Percentiles rank a stretch among this genome's conserved stretches.
These are phyloP conservation scores for Ceyx cyanopectus DNA, from an alignment of 2,113 vertebrate genomes.

Conservation along the genomic window DNA sequence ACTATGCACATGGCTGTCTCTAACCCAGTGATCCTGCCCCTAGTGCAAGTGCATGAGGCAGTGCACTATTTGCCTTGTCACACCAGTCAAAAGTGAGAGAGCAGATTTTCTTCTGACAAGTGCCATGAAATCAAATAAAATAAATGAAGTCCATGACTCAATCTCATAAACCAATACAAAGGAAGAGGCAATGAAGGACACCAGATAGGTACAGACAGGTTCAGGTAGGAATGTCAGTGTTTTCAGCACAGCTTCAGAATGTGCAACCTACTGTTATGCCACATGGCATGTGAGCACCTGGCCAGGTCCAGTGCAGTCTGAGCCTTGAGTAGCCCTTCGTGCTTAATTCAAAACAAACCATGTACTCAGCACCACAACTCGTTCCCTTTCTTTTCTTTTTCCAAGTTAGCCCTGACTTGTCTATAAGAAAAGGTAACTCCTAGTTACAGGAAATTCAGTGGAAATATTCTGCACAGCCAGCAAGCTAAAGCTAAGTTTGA, in stretches of 20 bases:
- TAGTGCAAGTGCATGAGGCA: fast-evolving
- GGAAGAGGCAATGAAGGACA: background rate
- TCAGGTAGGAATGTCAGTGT: background rate
- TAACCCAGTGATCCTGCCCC: background rate
- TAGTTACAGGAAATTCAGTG: background rate
- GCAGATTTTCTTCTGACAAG: background rate
- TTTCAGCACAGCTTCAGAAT: background rate
- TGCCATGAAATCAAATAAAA: background rate
- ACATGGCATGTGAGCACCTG: background rate
- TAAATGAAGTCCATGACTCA: background rate
- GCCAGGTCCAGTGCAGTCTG: background rate
- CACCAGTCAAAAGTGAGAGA: background rate
- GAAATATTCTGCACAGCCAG: background rate
- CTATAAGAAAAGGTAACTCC: background rate
- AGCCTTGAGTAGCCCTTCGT: background rate
- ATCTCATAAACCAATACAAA: background rate
- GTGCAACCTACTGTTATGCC: background rate
- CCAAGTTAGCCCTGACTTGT: background rate
- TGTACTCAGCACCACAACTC: background rate
- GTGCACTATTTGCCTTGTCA: background rate
- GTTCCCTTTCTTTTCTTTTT: background rate
- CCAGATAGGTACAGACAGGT: background rate
- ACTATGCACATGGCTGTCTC: background rate
- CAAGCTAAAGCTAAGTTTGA: background rate
- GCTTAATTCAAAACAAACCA: background rate